A percentile compares a stretch with the other conserved stretches of the same genome.
phyloP scores from a whole-genome alignment of 2,797 vertebrate species.

The Clarias pachynema region DNA sequence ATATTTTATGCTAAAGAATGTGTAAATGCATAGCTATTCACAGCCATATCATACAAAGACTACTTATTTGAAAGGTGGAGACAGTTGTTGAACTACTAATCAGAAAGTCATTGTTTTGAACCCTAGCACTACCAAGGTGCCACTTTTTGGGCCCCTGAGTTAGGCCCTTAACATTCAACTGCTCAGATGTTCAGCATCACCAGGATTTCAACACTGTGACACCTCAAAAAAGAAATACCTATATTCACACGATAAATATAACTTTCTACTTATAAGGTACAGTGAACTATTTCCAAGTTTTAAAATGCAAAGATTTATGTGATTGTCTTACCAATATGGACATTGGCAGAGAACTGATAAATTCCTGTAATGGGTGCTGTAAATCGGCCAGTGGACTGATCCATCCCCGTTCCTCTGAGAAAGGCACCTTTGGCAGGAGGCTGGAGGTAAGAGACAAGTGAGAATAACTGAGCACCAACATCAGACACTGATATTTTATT shows the following conservation, averaged over 20 bases:
- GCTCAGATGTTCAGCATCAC: neutral
- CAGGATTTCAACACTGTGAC: neutral
- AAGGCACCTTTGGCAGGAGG: conserved; percentile 92
- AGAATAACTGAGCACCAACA: conserved; percentile 40
- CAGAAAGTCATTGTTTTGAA: too few relatives aligned
- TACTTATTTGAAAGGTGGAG: neutral
- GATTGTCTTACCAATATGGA: conserved; percentile 87
- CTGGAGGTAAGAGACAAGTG: conserved; percentile 66
- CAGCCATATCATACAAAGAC: neutral
- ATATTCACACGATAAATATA: too few relatives aligned
- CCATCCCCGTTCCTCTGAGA: conserved; percentile 87
- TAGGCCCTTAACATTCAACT: too few relatives aligned
- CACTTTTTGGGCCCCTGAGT: too few relatives aligned
- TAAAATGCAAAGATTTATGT: conserved; percentile 16
- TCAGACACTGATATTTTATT: neutral
- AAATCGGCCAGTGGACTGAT: conserved; percentile 88
- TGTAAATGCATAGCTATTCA: neutral
- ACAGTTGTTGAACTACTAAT: neutral
- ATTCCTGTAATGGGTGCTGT: conserved; percentile 89
- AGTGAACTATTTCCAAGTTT: neutral
- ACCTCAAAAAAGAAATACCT: neutral
- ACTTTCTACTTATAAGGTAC: neutral
- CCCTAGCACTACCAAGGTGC: too few relatives aligned
- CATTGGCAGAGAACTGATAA: conserved; percentile 94
- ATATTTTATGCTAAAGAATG: neutral